These are phyloP conservation scores for Onchidella celtica DNA, from an alignment of 2,888 invertebrate genomes.

Conservation along the genomic window DNA sequence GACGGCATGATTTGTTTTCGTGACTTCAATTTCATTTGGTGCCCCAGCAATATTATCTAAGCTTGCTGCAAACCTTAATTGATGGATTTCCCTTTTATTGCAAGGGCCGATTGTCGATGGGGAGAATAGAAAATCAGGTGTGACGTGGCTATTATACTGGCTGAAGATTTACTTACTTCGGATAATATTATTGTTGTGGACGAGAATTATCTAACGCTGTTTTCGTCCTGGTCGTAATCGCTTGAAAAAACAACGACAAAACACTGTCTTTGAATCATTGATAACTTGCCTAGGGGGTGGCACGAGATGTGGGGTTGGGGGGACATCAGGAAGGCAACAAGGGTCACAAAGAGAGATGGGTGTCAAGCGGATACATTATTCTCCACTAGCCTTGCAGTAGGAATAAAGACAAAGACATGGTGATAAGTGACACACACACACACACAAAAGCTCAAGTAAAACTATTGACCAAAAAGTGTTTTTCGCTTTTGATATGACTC, in stretches of 20 bases:
- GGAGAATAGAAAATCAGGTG: conserved; percentile 32
- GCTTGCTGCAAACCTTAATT: conserved; percentile 20
- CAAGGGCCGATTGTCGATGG: background rate
- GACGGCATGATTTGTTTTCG: conserved; percentile 39
- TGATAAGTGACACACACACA: too few species aligned
- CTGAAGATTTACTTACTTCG: conserved; percentile 29
- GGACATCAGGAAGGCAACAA: too few species aligned
- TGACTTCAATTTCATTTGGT: conserved; percentile 44
- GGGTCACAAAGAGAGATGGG: too few species aligned
- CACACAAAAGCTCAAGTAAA: too few species aligned
- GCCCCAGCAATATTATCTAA: conserved; percentile 37
- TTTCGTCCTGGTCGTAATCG: conserved; percentile 5
- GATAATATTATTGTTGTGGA: conserved; percentile 3
- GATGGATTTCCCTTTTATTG: conserved; percentile 34
- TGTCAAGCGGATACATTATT: too few species aligned
- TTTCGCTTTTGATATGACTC: too few species aligned
- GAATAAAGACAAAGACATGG: too few species aligned
- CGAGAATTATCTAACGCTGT: background rate
- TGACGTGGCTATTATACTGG: background rate
- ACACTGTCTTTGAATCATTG: conserved; percentile 17
- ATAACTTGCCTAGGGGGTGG: too few species aligned
- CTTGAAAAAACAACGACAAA: background rate
- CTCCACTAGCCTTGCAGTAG: too few species aligned
- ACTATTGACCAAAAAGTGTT: too few species aligned
- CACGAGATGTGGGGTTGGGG: too few species aligned